These are phyloP conservation scores for Ochropleura leucogaster DNA, from an alignment of 2,888 invertebrate genomes.

Conservation along the genomic window DNA sequence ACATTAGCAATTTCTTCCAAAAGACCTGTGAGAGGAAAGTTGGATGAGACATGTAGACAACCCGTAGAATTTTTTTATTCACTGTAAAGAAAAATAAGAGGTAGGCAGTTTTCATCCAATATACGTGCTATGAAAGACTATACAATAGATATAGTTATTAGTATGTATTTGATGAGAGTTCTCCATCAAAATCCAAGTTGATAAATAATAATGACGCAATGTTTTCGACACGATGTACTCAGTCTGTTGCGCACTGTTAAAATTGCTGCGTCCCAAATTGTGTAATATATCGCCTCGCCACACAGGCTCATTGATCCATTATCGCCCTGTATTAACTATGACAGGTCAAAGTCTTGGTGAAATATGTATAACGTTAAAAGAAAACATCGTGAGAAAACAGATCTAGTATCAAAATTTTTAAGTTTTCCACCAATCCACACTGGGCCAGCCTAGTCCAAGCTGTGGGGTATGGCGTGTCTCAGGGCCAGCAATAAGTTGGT, in stretches of 20 bases:
- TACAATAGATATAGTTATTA: background rate
- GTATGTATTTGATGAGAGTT: slow-evolving; percentile 13
- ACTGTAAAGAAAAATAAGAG: too few relatives aligned
- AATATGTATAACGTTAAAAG: background rate
- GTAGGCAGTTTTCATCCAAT: background rate
- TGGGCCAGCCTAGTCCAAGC: background rate
- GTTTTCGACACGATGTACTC: slow-evolving; percentile 1
- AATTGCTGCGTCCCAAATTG: slow-evolving; percentile 28
- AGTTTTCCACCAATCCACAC: background rate
- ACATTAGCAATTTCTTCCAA: too few relatives aligned
- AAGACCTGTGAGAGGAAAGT: too few relatives aligned
- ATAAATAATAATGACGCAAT: slow-evolving; percentile 19
- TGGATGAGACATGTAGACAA: too few relatives aligned
- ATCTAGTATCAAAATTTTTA: background rate
- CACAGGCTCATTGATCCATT: background rate
- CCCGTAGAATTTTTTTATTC: too few relatives aligned
- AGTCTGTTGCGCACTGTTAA: slow-evolving; percentile 13
- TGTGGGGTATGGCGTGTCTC: background rate
- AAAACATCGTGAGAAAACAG: background rate
- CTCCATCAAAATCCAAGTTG: background rate
- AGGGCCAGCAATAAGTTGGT: too few relatives aligned
- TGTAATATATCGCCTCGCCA: slow-evolving; percentile 8
- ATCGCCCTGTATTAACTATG: background rate
- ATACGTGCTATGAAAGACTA: slow-evolving; percentile 1
- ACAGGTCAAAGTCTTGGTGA: background rate